A percentile compares a stretch with the other conserved stretches of the same genome.
Conservation (phyloP, 2,888 invertebrate genomes). For the Caenorhabditis japonica region DNA sequence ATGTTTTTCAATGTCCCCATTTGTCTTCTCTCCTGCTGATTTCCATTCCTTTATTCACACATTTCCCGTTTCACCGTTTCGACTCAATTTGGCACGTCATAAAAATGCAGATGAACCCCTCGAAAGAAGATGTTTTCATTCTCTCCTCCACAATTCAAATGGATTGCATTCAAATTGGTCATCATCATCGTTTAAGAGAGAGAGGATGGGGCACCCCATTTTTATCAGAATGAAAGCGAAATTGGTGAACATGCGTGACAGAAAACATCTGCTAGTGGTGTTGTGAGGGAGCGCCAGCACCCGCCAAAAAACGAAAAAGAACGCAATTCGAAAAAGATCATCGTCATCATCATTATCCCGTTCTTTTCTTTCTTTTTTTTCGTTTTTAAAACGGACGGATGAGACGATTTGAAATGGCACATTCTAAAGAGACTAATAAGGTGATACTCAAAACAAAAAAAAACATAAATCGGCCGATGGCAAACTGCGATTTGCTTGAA, state of each 20-base stretch:
- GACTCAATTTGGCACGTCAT: constrained; percentile 49
- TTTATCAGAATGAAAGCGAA: constrained; percentile 44
- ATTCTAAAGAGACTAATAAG: no score
- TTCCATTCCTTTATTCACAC: no score
- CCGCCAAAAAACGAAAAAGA: no score
- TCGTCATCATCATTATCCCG: constrained; percentile 6
- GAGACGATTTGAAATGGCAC: no score
- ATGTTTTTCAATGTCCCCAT: background rate
- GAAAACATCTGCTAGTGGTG: constrained; percentile 16
- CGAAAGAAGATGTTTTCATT: constrained; percentile 31
- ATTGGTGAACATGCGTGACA: constrained; percentile 36
- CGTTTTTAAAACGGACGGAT: no score
- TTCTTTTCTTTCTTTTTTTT: background rate
- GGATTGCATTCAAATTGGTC: constrained; percentile 43
- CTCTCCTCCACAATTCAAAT: constrained; percentile 10
- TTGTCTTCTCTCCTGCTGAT: constrained; percentile 1
- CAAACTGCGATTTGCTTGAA: no score
- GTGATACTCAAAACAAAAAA: no score
- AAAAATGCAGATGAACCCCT: constrained; percentile 33
- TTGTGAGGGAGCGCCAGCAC: no score
- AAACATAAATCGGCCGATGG: no score
- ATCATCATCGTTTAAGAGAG: background rate
- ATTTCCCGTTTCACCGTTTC: background rate
- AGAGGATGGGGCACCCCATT: no score
- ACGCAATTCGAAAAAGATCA: background rate